phyloP scores from a whole-genome alignment of 2,888 invertebrate genomes.

The Craniophora ligustri region DNA sequence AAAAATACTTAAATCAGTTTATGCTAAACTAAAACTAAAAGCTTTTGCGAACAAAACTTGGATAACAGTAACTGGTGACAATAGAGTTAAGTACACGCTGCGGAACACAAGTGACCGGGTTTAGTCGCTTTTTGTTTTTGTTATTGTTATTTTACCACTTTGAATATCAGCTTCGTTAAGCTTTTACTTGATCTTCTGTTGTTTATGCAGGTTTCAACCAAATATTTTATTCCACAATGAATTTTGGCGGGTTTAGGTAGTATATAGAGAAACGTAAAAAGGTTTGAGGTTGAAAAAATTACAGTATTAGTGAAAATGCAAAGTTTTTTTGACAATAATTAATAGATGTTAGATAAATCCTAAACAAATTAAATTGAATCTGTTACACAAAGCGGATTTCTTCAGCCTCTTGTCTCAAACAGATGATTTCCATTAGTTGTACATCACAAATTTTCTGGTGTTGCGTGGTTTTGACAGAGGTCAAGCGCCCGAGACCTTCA shows the following conservation, averaged over 20 bases:
- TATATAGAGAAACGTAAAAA: not conserved
- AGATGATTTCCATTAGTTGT: constrained; percentile 45
- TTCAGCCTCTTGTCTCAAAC: constrained; percentile 9
- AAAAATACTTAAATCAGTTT: too few relatives aligned
- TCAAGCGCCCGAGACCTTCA: constrained; percentile 54
- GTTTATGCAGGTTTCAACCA: constrained; percentile 4
- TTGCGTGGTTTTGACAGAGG: constrained; percentile 62
- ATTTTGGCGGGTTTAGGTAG: not conserved
- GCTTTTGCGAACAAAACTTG: constrained; percentile 4
- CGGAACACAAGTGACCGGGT: constrained; percentile 17
- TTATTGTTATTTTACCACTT: constrained; percentile 12
- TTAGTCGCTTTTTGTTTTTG: constrained; percentile 19
- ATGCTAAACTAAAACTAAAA: not conserved
- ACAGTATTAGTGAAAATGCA: not conserved
- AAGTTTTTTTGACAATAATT: not conserved
- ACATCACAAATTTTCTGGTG: constrained; percentile 57
- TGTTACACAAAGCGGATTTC: constrained; percentile 3
- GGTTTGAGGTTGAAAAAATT: not conserved
- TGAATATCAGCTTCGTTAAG: constrained; percentile 6
- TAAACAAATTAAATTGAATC: constrained; percentile 15
- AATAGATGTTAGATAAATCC: not conserved
- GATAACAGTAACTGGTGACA: constrained; percentile 4
- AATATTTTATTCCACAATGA: constrained; percentile 15
- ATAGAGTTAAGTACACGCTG: not conserved
- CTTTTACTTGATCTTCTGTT: constrained; percentile 11